These are phyloP conservation scores for Lates japonicus DNA, from an alignment of 2,797 vertebrate species.

Conservation along the genomic window DNA sequence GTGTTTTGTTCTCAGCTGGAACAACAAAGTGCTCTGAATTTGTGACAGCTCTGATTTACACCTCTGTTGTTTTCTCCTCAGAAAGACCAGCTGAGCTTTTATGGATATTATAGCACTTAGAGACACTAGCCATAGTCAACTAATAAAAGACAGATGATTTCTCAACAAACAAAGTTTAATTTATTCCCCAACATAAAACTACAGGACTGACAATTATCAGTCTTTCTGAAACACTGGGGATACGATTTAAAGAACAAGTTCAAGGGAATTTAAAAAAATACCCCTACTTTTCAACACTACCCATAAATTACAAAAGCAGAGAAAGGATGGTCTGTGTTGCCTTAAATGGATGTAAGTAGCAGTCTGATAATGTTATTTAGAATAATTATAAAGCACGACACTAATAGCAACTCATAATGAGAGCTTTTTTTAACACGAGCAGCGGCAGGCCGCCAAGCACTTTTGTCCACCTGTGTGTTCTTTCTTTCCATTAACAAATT, in stretches of 20 bases:
- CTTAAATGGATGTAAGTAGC: neutral
- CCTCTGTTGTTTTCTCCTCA: neutral
- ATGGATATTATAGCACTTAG: neutral
- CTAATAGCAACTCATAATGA: neutral
- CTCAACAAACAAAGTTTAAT: neutral
- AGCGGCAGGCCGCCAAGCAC: neutral
- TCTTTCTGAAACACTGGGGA: neutral
- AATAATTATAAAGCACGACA: neutral
- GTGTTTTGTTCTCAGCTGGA: neutral
- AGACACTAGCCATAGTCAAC: neutral
- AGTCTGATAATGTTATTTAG: neutral
- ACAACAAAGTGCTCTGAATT: neutral
- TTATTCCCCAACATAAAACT: neutral
- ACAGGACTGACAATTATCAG: neutral
- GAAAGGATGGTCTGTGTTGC: neutral
- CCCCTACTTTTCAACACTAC: neutral
- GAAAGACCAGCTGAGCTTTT: neutral
- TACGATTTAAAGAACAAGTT: too few relatives aligned
- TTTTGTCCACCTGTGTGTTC: neutral
- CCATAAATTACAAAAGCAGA: too few relatives aligned
- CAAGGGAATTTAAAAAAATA: neutral
- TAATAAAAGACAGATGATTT: neutral
- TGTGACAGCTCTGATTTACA: neutral
- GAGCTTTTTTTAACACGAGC: neutral
- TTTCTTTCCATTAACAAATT: slow-evolving; percentile 2